These are phyloP conservation scores for Paedocypris sp. DNA, from an alignment of 2,113 vertebrate genomes.

Conservation along the genomic window DNA sequence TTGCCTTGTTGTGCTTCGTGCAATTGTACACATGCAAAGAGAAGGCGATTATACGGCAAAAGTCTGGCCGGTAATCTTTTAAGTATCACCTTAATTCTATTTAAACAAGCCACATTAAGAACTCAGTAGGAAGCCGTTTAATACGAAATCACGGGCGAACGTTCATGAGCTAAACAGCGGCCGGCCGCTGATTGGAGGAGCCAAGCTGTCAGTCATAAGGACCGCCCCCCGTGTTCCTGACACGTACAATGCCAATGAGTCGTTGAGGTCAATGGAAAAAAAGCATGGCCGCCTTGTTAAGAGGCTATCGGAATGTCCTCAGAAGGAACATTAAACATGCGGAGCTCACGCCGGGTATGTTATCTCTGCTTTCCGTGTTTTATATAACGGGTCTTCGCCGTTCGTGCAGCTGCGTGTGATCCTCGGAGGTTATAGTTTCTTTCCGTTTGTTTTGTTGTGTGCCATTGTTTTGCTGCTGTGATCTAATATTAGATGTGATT, in stretches of 20 bases:
- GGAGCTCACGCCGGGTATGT: slow-evolving; percentile 53
- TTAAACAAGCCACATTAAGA: background rate
- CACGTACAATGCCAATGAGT: slow-evolving; percentile 42
- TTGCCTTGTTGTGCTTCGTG: no score
- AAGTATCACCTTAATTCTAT: background rate
- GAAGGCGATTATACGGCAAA: background rate
- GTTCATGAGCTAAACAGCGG: slow-evolving; percentile 40
- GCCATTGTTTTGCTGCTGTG: background rate
- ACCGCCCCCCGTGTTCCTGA: slow-evolving; percentile 28
- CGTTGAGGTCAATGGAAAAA: slow-evolving; percentile 47
- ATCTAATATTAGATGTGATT: background rate
- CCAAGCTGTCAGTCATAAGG: slow-evolving; percentile 18
- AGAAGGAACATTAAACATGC: slow-evolving; percentile 51
- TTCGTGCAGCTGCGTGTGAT: background rate
- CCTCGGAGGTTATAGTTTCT: background rate
- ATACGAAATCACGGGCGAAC: background rate
- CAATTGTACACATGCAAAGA: background rate
- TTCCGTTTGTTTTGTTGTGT: background rate
- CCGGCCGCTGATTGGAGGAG: slow-evolving; percentile 37
- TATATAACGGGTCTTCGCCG: no score
- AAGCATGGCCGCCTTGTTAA: slow-evolving; percentile 65
- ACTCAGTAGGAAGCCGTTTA: background rate
- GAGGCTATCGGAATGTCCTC: slow-evolving; percentile 47
- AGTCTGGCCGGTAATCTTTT: slow-evolving; percentile 4
- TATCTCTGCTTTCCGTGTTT: slow-evolving; percentile 27